Base-by-base conservation (phyloP, 2,888 invertebrate species). In the Stratiomys singularior region DNA sequence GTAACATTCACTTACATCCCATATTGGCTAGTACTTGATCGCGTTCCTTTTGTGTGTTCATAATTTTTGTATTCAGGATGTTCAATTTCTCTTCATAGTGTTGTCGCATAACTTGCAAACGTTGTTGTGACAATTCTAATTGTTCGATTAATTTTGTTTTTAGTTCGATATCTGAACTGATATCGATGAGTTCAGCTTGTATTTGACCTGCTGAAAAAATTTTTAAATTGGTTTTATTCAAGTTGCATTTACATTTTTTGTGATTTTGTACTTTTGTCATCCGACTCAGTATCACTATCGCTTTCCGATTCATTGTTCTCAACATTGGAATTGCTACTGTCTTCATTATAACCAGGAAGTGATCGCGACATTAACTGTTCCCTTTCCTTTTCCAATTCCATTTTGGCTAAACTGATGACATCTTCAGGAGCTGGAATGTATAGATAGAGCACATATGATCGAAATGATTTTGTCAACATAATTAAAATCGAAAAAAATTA, bases 131-230 rank as follows among this genome's bases (percentile, higher is more conserved):
- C 78, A 93, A 88, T 86, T 99, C 98, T 81, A 99, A 87, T 84
- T 98, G 97, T 83, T 97, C 96, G 80, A 99, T 97, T 63, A 99
- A 89, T 77, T 96, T 93, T 82, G 97, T 95, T 85, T 99, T 99
- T 77, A 97, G 94, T 84, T 95, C 95, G 81, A 99, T 98, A 86
- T 98, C 97, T 66, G 94, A 94, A 77, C 96, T 97, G 18, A 99
- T 88, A 11, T 94, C 94, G 15, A 96, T 94, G 79, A 99, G 88
- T 85, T 97, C 96, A 37, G 94, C 94, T 81, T 94, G 90, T 52
- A 91, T 91, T 60, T 88, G 89, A 79, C 89, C 88, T 77, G 89
- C 89, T 84, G 82, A 85, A 85, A 78, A 74, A 63, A 44, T 44
- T 7, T n/a, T n/a, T n/a, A n/a, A n/a, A n/a, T n/a, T n/a, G n/a